Evolutionary conservation across 1,140 invertebrate genomes (phyloP).

Genomic region (Drosophila kepulauana): DNA sequence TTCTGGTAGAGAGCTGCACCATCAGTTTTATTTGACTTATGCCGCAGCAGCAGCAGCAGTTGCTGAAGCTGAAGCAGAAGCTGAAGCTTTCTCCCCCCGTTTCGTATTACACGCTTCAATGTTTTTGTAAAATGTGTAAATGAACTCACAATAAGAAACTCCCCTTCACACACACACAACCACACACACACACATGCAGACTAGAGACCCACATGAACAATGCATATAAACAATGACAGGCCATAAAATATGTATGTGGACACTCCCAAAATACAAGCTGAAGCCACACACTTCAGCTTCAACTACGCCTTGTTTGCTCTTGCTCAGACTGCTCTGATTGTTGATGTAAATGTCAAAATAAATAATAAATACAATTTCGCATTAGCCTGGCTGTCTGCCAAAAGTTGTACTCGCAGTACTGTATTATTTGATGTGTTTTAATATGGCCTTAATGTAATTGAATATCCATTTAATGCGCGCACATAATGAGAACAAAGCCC

Average conservation of each 20-base stretch:
- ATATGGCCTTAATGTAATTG: slow-evolving; percentile 65
- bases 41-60: slow-evolving; percentile 21
- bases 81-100: slow-evolving; percentile 30
- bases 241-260: slow-evolving; percentile 77
- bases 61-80: not conserved
- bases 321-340: slow-evolving; percentile 57
- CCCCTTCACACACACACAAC: slow-evolving; percentile 4
- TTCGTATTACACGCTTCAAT: slow-evolving; percentile 72
- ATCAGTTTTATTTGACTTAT: slow-evolving; percentile 62
- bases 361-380: slow-evolving; percentile 71
- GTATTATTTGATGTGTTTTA: slow-evolving; percentile 43
- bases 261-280: slow-evolving; percentile 55
- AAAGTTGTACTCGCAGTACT: slow-evolving; percentile 23
- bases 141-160: slow-evolving; percentile 66
- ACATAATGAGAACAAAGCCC: slow-evolving; percentile 54
- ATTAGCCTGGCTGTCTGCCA: slow-evolving; percentile 24
- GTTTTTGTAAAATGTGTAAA: slow-evolving; percentile 79
- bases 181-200: slow-evolving; percentile 2
- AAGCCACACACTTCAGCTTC: slow-evolving; percentile 14
- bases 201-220: slow-evolving; percentile 41
- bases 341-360: slow-evolving; percentile 77
- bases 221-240: slow-evolving; percentile 72
- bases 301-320: slow-evolving; percentile 39
- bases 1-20: slow-evolving; percentile 38
- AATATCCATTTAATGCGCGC: slow-evolving; percentile 68